Conservation (phyloP, 2,797 vertebrate species). For the Danio tinwini region DNA sequence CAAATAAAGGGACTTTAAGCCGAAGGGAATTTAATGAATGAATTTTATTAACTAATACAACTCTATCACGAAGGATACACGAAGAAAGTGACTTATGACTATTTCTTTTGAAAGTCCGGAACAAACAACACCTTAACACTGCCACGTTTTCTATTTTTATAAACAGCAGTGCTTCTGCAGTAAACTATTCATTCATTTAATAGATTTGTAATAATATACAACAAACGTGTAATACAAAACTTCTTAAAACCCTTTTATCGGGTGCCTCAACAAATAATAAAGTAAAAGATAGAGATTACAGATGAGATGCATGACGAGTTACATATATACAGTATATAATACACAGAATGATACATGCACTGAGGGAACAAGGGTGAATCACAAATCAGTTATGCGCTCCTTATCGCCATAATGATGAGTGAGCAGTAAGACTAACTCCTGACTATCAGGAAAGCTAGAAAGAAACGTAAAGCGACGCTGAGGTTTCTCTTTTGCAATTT, state of each 20-base stretch:
- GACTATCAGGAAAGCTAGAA: conserved; percentile 29
- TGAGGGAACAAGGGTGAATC: conserved; percentile 22
- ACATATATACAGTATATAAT: not conserved
- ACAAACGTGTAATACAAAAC: not conserved
- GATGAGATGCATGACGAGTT: not conserved
- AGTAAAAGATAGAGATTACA: too few species aligned
- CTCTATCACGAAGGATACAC: too few species aligned
- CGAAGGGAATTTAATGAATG: too few species aligned
- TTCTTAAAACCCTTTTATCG: conserved; percentile 5
- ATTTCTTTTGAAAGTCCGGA: not conserved
- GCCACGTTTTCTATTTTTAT: not conserved
- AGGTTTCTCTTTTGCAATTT: not conserved
- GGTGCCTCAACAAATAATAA: conserved; percentile 15
- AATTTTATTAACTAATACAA: not conserved
- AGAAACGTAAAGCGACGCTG: not conserved
- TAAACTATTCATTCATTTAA: too few species aligned
- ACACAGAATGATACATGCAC: conserved; percentile 4
- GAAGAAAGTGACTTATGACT: not conserved
- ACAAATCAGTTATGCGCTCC: conserved; percentile 27
- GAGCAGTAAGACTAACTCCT: conserved; percentile 22
- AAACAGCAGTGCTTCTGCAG: too few species aligned
- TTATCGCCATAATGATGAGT: conserved; percentile 12
- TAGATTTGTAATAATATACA: too few species aligned
- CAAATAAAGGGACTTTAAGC: too few species aligned
- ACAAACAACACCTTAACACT: not conserved